Conservation (phyloP, 2,888 invertebrate species). For the Spodoptera littoralis region DNA sequence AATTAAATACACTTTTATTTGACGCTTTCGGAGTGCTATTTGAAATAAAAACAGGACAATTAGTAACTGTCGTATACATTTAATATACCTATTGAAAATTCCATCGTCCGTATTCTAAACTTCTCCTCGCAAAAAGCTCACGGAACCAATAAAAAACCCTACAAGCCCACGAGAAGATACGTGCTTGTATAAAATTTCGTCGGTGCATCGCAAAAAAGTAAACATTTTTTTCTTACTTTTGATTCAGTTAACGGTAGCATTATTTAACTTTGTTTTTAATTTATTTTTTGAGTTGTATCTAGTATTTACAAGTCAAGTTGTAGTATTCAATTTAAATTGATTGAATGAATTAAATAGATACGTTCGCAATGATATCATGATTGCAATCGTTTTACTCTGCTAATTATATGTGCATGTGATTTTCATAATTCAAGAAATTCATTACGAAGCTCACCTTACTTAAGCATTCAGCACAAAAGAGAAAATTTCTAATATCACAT, state of each 20-base stretch:
- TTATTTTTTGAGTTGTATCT: conserved; percentile 12
- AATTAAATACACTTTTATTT: conserved; percentile 39
- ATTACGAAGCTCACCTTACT: too few relatives aligned
- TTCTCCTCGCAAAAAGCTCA: conserved; percentile 36
- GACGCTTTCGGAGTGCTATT: conserved; percentile 14
- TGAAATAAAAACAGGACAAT: conserved; percentile 43
- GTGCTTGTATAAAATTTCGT: conserved; percentile 36
- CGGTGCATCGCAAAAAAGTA: conserved; percentile 37
- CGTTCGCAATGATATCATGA: too few relatives aligned
- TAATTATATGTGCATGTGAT: too few relatives aligned
- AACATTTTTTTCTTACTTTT: conserved; percentile 30
- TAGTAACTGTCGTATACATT: conserved; percentile 47
- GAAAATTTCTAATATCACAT: too few relatives aligned
- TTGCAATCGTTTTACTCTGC: too few relatives aligned
- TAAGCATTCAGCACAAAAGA: too few relatives aligned
- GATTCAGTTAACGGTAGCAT: conserved; percentile 29
- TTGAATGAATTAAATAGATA: too few relatives aligned
- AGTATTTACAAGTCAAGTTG: not conserved
- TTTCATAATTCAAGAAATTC: too few relatives aligned
- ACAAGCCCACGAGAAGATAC: conserved; percentile 26
- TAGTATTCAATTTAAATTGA: too few relatives aligned
- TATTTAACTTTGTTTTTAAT: conserved; percentile 27
- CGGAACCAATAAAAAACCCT: conserved; percentile 28
- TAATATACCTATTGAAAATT: conserved; percentile 38
- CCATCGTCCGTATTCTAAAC: conserved; percentile 12